A percentile compares a stretch with the other conserved stretches of the same genome.
phyloP scores from a whole-genome alignment of 2,113 vertebrate species.

The Chiloscyllium plagiosum region DNA sequence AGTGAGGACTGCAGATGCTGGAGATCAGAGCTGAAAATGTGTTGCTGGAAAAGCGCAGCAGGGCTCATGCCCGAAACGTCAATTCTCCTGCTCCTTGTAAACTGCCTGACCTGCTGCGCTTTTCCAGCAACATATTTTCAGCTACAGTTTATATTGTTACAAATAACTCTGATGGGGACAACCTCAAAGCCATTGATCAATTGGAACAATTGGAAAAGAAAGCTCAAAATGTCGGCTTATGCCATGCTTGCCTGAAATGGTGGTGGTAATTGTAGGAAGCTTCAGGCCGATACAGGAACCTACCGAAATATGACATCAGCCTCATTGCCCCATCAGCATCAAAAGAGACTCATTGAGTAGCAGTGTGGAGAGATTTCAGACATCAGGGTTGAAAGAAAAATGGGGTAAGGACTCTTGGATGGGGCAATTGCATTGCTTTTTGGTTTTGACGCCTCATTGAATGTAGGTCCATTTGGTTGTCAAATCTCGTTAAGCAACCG shows the following conservation, averaged over 20 bases:
- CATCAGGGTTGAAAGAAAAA: not conserved
- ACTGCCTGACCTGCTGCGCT: too few species aligned
- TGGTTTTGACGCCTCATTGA: not conserved
- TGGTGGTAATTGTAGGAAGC: not conserved
- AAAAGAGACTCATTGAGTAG: not conserved
- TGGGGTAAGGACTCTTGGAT: not conserved
- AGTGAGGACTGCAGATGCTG: too few species aligned
- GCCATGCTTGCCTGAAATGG: not conserved
- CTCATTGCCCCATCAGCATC: not conserved
- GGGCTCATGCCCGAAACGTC: too few species aligned
- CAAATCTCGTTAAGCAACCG: not conserved
- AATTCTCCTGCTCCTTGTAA: too few species aligned
- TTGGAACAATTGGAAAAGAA: not conserved
- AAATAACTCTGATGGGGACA: not conserved
- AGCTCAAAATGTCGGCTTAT: not conserved
- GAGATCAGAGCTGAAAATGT: too few species aligned
- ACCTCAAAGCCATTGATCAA: not conserved
- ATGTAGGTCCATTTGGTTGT: not conserved
- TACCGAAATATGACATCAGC: not conserved
- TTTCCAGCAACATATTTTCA: too few species aligned
- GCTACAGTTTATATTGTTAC: not conserved
- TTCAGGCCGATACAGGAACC: not conserved
- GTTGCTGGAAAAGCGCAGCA: too few species aligned
- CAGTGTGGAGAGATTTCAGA: too few species aligned
- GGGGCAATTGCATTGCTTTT: not conserved